A percentile compares a stretch with the other conserved stretches of the same genome.
Conservation (phyloP, 1,140 invertebrate genomes). For the Maniola jurtina region DNA sequence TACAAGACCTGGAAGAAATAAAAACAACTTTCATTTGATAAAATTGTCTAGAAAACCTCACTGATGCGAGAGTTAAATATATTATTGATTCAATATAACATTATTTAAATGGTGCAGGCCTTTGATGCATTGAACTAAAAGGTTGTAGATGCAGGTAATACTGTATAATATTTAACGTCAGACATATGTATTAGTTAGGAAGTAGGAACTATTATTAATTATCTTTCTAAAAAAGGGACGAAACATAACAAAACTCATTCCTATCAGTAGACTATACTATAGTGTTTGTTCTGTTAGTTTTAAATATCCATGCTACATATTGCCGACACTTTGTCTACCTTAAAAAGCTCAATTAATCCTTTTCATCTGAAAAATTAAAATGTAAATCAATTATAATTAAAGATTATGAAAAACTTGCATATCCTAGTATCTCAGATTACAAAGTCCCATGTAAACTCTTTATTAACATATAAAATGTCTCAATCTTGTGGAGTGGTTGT, state of each 20-base stretch:
- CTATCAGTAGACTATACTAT: neutral
- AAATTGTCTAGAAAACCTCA: too few relatives aligned
- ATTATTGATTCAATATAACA: too few relatives aligned
- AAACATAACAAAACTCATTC: neutral
- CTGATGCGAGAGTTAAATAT: too few relatives aligned
- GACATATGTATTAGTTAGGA: neutral
- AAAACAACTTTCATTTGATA: too few relatives aligned
- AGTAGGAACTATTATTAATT: neutral
- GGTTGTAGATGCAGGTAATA: too few relatives aligned
- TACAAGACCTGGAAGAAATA: too few relatives aligned
- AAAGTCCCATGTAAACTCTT: too few relatives aligned
- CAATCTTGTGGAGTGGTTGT: too few relatives aligned
- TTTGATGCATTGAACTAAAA: too few relatives aligned
- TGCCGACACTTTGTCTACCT: constrained; percentile 42
- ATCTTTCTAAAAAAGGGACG: constrained; percentile 7
- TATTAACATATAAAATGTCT: too few relatives aligned
- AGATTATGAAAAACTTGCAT: neutral
- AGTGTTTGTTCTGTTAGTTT: constrained; percentile 32
- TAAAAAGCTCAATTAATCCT: constrained; percentile 56
- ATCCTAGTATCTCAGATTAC: neutral
- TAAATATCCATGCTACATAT: constrained; percentile 26
- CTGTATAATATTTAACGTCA: too few relatives aligned
- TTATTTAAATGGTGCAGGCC: too few relatives aligned
- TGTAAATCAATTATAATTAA: constrained; percentile 18
- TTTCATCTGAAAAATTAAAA: constrained; percentile 69